These are phyloP conservation scores for Hippocampus comes DNA, from an alignment of 2,113 vertebrate species.

Conservation along the genomic window DNA sequence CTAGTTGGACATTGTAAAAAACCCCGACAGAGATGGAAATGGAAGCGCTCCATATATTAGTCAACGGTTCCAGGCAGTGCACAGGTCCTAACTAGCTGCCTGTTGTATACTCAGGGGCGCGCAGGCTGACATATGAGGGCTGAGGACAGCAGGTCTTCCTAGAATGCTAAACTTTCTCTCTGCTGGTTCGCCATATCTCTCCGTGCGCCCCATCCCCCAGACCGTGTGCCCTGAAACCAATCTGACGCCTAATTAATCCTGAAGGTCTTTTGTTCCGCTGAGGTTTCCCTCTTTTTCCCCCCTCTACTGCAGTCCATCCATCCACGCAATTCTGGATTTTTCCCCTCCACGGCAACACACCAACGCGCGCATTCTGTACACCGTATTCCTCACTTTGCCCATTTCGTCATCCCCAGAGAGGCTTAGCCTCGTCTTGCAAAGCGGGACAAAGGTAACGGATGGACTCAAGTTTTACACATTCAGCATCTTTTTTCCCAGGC, in stretches of 20 bases:
- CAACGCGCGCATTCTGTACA: conserved; percentile 13
- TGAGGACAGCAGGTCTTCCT: conserved; percentile 54
- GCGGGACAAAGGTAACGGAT: conserved; percentile 47
- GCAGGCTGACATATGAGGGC: conserved; percentile 71
- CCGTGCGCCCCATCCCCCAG: conserved; percentile 21
- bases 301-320: conserved; percentile 59
- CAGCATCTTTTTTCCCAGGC: conserved; percentile 30
- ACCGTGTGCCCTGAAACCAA: conserved; percentile 70
- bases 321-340: conserved; percentile 40
- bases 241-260: conserved; percentile 80
- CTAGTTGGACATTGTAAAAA: conserved; percentile 52
- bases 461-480: conserved; percentile 27
- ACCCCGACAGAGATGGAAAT: conserved; percentile 38
- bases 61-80: conserved; percentile 55
- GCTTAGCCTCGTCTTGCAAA: conserved; percentile 32
- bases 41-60: conserved; percentile 54
- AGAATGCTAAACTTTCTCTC: conserved; percentile 63
- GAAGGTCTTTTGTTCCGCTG: conserved; percentile 76
- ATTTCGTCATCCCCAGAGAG: conserved; percentile 40
- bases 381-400: conserved; percentile 33
- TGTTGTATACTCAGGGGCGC: conserved; percentile 61
- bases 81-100: conserved; percentile 59
- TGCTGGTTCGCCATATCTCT: conserved; percentile 19
- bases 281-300: conserved; percentile 60
- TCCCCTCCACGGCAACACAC: conserved; percentile 7